Evolutionary conservation across 92 coral and sea anemone species (phyloP).

Genomic region (Actinostola sp.): DNA sequence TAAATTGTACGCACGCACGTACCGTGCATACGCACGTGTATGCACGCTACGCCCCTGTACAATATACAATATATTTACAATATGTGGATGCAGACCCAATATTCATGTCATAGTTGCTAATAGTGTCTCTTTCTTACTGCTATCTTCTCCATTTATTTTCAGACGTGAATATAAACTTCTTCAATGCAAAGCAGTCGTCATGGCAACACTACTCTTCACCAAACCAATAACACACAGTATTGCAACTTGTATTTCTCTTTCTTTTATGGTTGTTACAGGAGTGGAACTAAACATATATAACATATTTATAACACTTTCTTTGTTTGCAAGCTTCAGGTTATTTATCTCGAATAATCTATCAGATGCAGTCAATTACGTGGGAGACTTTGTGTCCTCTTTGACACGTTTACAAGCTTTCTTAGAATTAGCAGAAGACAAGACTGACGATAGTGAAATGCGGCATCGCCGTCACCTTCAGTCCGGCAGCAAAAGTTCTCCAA

Average conservation of each 20-base stretch:
- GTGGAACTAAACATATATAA: slow-evolving; percentile 45
- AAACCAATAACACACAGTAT: slow-evolving; percentile 39
- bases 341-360: slow-evolving; percentile 53
- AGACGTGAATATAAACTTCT: too few relatives aligned
- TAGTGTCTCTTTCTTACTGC: too few relatives aligned
- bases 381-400: slow-evolving; percentile 51
- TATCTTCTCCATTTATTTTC: too few relatives aligned
- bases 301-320: slow-evolving; percentile 55
- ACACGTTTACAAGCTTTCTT: slow-evolving; percentile 45
- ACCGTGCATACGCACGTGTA: too few relatives aligned
- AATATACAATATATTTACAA: too few relatives aligned
- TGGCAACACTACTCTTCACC: slow-evolving; percentile 41
- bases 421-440: slow-evolving; percentile 42
- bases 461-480: neutral
- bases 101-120: too few relatives aligned
- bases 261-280: slow-evolving; percentile 40
- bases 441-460: neutral
- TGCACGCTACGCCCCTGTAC: too few relatives aligned
- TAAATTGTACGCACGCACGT: too few relatives aligned
- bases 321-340: slow-evolving; percentile 31
- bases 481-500: neutral
- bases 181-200: too few relatives aligned
- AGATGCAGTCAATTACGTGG: slow-evolving; percentile 35
- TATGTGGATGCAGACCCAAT: too few relatives aligned
- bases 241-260: slow-evolving; percentile 44